Conservation (phyloP, 2,888 invertebrate genomes). For the Cosmia trapezina region DNA sequence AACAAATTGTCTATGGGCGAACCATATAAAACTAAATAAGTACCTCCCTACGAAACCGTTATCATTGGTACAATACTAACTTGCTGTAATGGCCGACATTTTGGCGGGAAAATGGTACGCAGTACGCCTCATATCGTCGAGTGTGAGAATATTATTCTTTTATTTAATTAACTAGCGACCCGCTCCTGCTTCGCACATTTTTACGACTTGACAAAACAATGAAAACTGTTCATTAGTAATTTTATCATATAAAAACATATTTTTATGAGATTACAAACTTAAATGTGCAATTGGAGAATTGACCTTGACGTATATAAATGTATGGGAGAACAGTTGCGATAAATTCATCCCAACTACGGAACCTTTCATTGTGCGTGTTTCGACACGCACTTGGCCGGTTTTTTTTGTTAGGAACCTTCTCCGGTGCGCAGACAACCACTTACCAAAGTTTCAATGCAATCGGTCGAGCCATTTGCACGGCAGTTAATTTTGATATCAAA, state of each 20-base stretch:
- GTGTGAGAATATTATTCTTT: slow-evolving; percentile 61
- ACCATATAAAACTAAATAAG: slow-evolving; percentile 52
- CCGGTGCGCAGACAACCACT: neutral
- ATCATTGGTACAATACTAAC: slow-evolving; percentile 57
- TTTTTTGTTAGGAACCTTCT: neutral
- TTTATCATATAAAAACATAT: too few relatives aligned
- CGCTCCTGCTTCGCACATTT: neutral
- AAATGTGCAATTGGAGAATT: too few relatives aligned
- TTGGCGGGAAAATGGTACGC: slow-evolving; percentile 66
- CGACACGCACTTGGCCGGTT: too few relatives aligned
- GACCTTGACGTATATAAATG: too few relatives aligned
- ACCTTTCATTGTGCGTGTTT: too few relatives aligned
- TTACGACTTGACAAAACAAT: neutral
- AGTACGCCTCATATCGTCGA: slow-evolving; percentile 60
- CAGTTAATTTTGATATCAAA: too few relatives aligned
- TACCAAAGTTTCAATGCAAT: neutral
- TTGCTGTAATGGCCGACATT: slow-evolving; percentile 68
- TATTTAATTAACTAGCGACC: slow-evolving; percentile 32
- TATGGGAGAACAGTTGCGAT: too few relatives aligned
- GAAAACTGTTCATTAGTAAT: too few relatives aligned
- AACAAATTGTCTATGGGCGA: slow-evolving; percentile 54
- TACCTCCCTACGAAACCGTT: slow-evolving; percentile 57
- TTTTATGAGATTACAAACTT: too few relatives aligned
- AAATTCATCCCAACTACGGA: too few relatives aligned
- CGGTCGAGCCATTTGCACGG: neutral